Evolutionary conservation across 1,140 invertebrate species (phyloP), one percentile per base, ranked within the genome.

Genomic region (Himalopsyche phryganea): DNA sequence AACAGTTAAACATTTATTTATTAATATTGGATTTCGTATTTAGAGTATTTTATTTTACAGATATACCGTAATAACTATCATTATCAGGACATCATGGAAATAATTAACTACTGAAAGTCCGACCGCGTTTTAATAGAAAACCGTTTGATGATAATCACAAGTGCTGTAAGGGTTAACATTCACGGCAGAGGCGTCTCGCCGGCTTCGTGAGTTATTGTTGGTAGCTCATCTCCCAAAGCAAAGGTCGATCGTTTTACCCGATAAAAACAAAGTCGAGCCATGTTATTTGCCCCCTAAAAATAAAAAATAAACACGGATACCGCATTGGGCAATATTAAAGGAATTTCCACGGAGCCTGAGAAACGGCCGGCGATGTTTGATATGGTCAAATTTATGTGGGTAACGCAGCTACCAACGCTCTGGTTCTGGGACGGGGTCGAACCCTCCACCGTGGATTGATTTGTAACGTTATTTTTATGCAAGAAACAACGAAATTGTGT

Each of bases 321-420:
- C 41, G 41, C 19, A 14, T 46, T 7, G 49, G 38, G 47, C 38
- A 50, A 45, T 52, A 52, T 47, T 33, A 40, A 55, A 60, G 51
- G 51, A 20, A 50, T 55, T 45, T 55, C 51, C 33, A 28, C 38
- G 18, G 36, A 19, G 18, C 47, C 58, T 55, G 54, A 62, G 54
- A 58, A 58, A 58, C 54, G 50, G 23, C 28, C 54, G 55, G 53
- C 38, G 48, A 50, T 51, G 52, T 18, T 46, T 46, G 59, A 61
- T 61, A 61, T 42, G 42, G 32, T 13, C 36, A 52, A 40, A 62
- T 62, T 62, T 62, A 62, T 62, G 60, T 53, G 54, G 55, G 60
- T 56, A 54, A 38, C 52, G 6, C 47, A 18, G 38, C 51, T 36
- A 33, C 49, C 38, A 50, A 42, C 50, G 32, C 18, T n/a, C 5